Conservation (phyloP, 2,888 invertebrate genomes). For the Apotomis turbidana region DNA sequence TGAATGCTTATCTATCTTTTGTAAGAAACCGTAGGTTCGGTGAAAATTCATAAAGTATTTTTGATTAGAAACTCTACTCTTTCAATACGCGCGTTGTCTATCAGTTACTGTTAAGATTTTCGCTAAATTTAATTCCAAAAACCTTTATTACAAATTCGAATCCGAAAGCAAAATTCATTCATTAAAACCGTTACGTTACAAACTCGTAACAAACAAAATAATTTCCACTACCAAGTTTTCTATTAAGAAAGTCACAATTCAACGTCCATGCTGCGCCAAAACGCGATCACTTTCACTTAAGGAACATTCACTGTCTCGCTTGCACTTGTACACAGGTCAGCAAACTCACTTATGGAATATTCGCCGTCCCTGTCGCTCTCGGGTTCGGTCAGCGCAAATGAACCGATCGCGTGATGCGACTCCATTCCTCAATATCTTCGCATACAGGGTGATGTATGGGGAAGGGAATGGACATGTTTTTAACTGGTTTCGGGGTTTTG, state of each 20-base stretch:
- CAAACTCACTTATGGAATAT: constrained; percentile 27
- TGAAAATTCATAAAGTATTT: too few relatives aligned
- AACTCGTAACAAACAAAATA: neutral
- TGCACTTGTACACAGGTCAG: neutral
- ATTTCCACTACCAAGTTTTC: constrained; percentile 21
- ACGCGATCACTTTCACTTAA: constrained; percentile 40
- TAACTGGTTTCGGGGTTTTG: neutral
- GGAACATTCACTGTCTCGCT: constrained; percentile 24
- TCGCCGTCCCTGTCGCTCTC: constrained; percentile 35
- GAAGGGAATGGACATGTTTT: neutral
- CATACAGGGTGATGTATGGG: constrained; percentile 26
- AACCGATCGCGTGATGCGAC: constrained; percentile 73
- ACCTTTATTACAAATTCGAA: too few relatives aligned
- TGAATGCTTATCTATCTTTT: too few relatives aligned
- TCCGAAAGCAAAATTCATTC: neutral
- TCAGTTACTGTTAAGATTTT: too few relatives aligned
- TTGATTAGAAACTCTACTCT: too few relatives aligned
- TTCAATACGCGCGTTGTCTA: too few relatives aligned
- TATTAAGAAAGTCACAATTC: constrained; percentile 39
- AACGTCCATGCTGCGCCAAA: constrained; percentile 12
- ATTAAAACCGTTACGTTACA: neutral
- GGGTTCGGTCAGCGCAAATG: constrained; percentile 69
- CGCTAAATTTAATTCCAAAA: too few relatives aligned
- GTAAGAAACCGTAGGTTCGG: too few relatives aligned
- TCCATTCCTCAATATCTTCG: constrained; percentile 58